Evolutionary conservation across 2,113 vertebrate genomes (phyloP), one percentile per base, ranked within the genome.

Genomic region (Ammodytes dubius): DNA sequence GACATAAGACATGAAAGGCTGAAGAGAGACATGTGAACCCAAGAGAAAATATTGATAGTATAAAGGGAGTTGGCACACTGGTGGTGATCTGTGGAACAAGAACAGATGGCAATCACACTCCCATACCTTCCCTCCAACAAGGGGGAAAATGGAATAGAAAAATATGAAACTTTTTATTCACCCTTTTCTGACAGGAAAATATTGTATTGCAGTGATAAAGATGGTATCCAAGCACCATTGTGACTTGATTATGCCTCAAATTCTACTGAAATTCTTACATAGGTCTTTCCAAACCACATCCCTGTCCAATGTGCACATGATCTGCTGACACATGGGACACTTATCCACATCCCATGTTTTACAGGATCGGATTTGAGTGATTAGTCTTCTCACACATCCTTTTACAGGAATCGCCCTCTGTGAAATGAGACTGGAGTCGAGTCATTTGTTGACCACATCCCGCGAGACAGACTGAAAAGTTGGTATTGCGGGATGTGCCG

Each of bases 371-470:
- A 59, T 83, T 84, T 68, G 40, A 79, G 79, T 84, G 88, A 91
- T 92, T 84, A 81, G 75, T 40, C 76, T 61, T 86, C 82, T 83
- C 81, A 93, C 86, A 88, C 83, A 91, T 90, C 70, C 75, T 69
- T 84, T 90, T 84, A 88, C 72, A 90, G 85, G 76, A 90, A 90
- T 89, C 63, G 64, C 49, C 74, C 72, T 40, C 63, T 60, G 57
- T 70, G 76, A 87, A 87, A 82, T 60, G n/a, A 77, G 76, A 82
- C 84, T 50, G 72, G 73, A 83, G 45, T 75, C 15, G 61, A 65
- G 72, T 65, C 81, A 68, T 79, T 70, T 76, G 66, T 56, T 68
- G 79, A 92, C 91, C 91, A 89, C 91, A 92, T 94, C 91, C 89
- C 57, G 35, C 68, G 81, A 83, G 82, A 77, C 79, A 40, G 81